A percentile compares a stretch with the other conserved stretches of the same genome.
Evolutionary conservation across 2,888 invertebrate genomes (phyloP).

Genomic region (Conistra vaccinii): DNA sequence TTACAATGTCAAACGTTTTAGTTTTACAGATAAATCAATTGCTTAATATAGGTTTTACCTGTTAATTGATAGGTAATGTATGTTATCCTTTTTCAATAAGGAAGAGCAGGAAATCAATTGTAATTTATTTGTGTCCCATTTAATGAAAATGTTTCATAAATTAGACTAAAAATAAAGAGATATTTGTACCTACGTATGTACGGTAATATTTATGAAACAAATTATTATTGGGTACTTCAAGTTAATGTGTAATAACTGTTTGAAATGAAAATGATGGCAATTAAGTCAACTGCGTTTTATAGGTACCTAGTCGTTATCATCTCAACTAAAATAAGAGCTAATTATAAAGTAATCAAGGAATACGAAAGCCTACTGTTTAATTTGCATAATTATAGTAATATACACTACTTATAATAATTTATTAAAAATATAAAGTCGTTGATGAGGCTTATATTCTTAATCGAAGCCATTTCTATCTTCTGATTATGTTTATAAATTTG

Average conservation of each 20-base stretch:
- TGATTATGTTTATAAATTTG: conserved; percentile 17
- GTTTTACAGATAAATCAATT: neutral
- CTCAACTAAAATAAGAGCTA: conserved; percentile 54
- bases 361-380: conserved; percentile 48
- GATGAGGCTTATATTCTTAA: conserved; percentile 38
- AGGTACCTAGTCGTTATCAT: conserved; percentile 36
- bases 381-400: conserved; percentile 40
- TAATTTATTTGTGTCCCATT: conserved; percentile 16
- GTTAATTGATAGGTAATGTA: neutral
- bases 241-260: conserved; percentile 22
- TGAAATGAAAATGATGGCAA: conserved; percentile 49
- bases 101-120: neutral
- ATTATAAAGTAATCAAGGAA: conserved; percentile 53
- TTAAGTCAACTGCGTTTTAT: conserved; percentile 28
- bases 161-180: neutral
- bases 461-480: conserved; percentile 30
- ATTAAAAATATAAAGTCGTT: conserved; percentile 15
- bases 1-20: conserved; percentile 4
- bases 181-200: neutral
- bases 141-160: neutral
- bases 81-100: neutral
- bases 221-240: conserved; percentile 12
- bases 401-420: conserved; percentile 3
- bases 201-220: conserved; percentile 4
- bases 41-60: conserved; percentile 5